Conservation (phyloP, 64 coral and sea anemone genomes). For the Pocillopora damicornis region DNA sequence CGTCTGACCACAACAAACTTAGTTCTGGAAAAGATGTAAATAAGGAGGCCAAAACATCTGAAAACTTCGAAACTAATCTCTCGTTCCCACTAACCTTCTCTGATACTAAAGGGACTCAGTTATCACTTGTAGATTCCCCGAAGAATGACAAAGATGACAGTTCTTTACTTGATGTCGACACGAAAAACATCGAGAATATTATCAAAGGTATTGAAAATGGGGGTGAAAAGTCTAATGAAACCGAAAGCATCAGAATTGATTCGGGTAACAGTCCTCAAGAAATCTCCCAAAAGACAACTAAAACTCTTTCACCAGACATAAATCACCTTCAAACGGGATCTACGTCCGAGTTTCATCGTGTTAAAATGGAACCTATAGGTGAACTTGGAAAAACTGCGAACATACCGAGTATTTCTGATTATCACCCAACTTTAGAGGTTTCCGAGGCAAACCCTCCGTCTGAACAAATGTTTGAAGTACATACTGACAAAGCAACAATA, state of each 20-base stretch:
- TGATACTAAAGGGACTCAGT: conserved; percentile 29
- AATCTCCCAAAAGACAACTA: conserved; percentile 8
- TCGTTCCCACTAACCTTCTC: conserved; percentile 79
- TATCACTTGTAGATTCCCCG: not conserved
- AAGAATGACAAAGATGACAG: not conserved
- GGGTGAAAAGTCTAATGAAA: not conserved
- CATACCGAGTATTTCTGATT: conserved; percentile 45
- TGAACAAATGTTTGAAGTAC: conserved; percentile 13
- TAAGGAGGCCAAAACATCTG: not conserved
- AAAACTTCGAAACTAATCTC: conserved; percentile 58
- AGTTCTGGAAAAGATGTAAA: not conserved
- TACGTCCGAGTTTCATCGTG: not conserved
- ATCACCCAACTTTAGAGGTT: conserved; percentile 31
- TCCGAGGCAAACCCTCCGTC: not conserved
- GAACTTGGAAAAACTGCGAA: conserved; percentile 9
- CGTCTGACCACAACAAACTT: conserved; percentile 30
- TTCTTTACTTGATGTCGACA: conserved; percentile 3
- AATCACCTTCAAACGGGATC: not conserved
- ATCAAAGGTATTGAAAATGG: conserved; percentile 6
- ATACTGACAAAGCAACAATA: conserved; percentile 27
- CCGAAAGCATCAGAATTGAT: not conserved
- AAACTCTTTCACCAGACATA: not conserved
- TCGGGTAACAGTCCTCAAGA: not conserved
- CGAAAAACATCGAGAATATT: conserved; percentile 22
- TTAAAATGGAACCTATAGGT: not conserved